phyloP scores from a whole-genome alignment of 2,888 invertebrate species.

The Pecten maximus region DNA sequence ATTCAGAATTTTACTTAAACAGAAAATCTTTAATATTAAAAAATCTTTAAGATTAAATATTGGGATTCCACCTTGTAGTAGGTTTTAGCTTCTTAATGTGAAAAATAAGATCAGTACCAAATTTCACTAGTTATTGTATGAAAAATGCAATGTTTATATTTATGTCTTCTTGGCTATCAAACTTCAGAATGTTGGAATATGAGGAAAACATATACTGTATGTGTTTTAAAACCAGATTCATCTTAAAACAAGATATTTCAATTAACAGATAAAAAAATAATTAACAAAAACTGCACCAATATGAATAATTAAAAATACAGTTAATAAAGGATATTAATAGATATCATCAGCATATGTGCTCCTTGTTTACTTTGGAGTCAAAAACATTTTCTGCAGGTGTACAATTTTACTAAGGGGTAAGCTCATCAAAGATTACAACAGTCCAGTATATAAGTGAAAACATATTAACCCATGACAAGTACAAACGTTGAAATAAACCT shows the following conservation, averaged over 20 bases:
- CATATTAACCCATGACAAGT: not conserved
- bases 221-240: not conserved
- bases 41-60: no score
- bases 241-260: not conserved
- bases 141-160: no score
- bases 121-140: no score
- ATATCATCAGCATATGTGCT: not conserved
- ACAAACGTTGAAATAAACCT: not conserved
- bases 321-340: not conserved
- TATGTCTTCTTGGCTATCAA: no score
- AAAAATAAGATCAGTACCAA: no score
- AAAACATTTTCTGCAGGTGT: not conserved
- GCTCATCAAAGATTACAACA: not conserved
- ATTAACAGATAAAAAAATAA: not conserved
- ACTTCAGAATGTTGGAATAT: no score
- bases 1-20: no score
- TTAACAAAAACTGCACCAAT: conserved; percentile 11
- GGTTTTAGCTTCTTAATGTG: no score
- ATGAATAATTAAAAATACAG: not conserved
- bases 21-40: no score
- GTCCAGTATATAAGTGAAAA: not conserved
- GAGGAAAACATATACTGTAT: not conserved
- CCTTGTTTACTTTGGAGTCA: not conserved
- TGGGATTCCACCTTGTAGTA: no score
- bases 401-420: not conserved